A percentile compares a stretch with the other conserved stretches of the same genome.
phyloP scores from a whole-genome alignment of 2,113 vertebrate genomes.

The Zapornia atra region DNA sequence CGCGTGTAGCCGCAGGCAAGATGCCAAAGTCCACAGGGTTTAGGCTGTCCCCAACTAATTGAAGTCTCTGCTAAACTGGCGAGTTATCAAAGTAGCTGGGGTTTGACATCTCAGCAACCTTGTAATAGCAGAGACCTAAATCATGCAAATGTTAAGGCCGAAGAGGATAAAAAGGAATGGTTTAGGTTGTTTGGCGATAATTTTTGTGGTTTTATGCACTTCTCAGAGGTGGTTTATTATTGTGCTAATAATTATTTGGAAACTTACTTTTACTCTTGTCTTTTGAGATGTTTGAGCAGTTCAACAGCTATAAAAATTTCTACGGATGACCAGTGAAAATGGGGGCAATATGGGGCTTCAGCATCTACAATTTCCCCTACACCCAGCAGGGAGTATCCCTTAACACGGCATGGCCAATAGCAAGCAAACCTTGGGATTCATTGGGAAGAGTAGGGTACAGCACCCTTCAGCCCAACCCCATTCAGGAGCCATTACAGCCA shows the following conservation, averaged over 20 bases:
- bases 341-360: not conserved
- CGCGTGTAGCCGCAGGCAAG: not conserved
- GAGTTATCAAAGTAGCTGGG: not conserved
- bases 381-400: not conserved
- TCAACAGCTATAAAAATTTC: not conserved
- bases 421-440: not conserved
- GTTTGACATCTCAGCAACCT: slow-evolving; percentile 2
- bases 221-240: not conserved
- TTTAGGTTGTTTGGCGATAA: not conserved
- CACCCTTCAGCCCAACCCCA: fast-evolving
- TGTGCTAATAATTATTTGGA: not conserved
- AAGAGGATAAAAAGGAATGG: not conserved
- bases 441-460: not conserved
- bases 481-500: not conserved
- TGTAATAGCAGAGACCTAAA: not conserved
- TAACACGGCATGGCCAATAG: fast-evolving
- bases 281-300: not conserved
- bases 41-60: not conserved
- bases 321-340: not conserved
- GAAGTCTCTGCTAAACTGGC: not conserved
- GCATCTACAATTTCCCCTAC: not conserved
- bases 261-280: not conserved
- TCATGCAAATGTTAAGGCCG: not conserved
- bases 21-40: slow-evolving; percentile 24
- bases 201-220: not conserved